Conservation (phyloP, 1,140 invertebrate genomes). For the Cherax destructor region DNA sequence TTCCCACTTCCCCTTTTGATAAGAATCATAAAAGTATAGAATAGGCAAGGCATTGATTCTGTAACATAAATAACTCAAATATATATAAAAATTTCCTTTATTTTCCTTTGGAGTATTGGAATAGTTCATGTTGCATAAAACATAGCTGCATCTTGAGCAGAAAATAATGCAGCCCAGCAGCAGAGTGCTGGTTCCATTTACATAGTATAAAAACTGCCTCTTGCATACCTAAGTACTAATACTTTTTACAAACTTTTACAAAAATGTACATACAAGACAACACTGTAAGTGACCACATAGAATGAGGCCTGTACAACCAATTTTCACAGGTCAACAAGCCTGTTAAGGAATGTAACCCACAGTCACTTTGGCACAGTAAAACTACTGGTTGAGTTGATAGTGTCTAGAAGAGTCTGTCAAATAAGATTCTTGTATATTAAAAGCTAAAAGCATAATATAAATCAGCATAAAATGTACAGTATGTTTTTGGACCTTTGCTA, state of each 20-base stretch:
- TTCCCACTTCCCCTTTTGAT: too few species aligned
- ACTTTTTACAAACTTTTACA: conserved; percentile 50
- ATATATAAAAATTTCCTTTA: conserved; percentile 42
- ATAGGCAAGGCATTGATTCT: too few species aligned
- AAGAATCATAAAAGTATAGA: too few species aligned
- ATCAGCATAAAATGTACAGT: conserved; percentile 23
- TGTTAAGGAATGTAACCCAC: conserved; percentile 37
- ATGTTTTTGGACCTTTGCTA: conserved; percentile 27
- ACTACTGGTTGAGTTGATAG: conserved; percentile 35
- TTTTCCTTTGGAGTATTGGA: conserved; percentile 54
- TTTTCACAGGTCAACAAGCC: conserved; percentile 9
- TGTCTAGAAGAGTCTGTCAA: conserved; percentile 28
- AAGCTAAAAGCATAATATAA: conserved; percentile 37
- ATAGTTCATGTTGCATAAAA: conserved; percentile 10
- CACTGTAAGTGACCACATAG: conserved; percentile 37
- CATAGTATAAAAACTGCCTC: conserved; percentile 45
- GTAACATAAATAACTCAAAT: neutral
- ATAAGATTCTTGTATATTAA: conserved; percentile 40
- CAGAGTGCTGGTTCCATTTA: conserved; percentile 14
- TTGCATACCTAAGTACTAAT: conserved; percentile 33
- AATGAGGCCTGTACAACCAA: conserved; percentile 39
- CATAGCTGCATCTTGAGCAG: conserved; percentile 38
- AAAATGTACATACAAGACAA: conserved; percentile 38
- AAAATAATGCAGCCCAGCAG: conserved; percentile 28
- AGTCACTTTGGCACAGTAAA: conserved; percentile 50